These are phyloP conservation scores for Semnopithecus entellus DNA, from an alignment of 2,113 vertebrate species.

Conservation along the genomic window DNA sequence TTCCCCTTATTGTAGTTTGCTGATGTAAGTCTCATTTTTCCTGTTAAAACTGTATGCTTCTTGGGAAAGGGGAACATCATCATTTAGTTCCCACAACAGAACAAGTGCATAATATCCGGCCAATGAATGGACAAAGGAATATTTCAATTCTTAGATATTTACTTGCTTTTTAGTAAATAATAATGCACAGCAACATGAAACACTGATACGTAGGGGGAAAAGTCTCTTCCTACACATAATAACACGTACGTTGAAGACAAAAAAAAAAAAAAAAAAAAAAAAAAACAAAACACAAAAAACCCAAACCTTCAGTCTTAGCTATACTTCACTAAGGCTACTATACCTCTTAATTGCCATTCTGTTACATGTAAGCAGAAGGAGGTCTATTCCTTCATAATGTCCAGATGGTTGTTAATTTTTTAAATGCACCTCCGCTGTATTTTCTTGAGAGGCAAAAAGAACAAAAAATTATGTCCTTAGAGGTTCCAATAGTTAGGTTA, in stretches of 20 bases:
- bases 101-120: neutral
- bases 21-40: neutral
- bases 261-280: neutral
- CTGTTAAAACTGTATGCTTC: neutral
- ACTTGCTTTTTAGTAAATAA: slow-evolving; percentile 24
- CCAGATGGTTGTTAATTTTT: slow-evolving; percentile 59
- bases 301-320: neutral
- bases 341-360: neutral
- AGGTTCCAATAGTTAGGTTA: neutral
- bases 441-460: slow-evolving; percentile 64
- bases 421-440: slow-evolving; percentile 55
- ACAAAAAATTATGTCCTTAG: slow-evolving; percentile 52
- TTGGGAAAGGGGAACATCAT: neutral
- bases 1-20: neutral
- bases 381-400: slow-evolving; percentile 23
- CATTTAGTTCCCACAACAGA: neutral
- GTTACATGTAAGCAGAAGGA: slow-evolving; percentile 44
- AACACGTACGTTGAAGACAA: neutral
- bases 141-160: neutral
- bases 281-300: neutral
- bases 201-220: neutral
- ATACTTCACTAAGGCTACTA: neutral
- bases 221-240: neutral
- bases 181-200: neutral
- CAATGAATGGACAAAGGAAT: neutral